Percentiles rank a stretch among this genome's conserved stretches.
Evolutionary conservation across 2,888 invertebrate species (phyloP).

Genomic region (Eumerus sabulonum): DNA sequence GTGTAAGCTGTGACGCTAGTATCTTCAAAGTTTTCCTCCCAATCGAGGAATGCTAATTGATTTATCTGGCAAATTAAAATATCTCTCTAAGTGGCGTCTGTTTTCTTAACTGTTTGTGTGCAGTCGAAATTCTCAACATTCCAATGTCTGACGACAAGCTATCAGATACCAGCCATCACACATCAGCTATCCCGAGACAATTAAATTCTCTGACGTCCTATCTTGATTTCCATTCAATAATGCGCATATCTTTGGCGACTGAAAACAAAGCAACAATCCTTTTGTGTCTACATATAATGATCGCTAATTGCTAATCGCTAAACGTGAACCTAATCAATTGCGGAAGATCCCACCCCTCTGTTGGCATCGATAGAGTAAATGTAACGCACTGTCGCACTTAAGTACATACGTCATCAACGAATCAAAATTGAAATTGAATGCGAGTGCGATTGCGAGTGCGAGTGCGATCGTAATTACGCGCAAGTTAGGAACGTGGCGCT

Average conservation of each 20-base stretch:
- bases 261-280: slow-evolving; percentile 29
- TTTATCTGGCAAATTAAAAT: slow-evolving; percentile 62
- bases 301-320: slow-evolving; percentile 20
- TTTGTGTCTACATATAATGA: slow-evolving; percentile 50
- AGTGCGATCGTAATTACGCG: slow-evolving; percentile 55
- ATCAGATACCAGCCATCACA: slow-evolving; percentile 22
- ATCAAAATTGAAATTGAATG: slow-evolving; percentile 47
- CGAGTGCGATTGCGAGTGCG: slow-evolving; percentile 46
- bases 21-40: too few species aligned
- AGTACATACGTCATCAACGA: slow-evolving; percentile 52
- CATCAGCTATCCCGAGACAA: slow-evolving; percentile 34
- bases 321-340: slow-evolving; percentile 5
- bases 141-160: slow-evolving; percentile 51
- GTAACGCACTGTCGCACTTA: slow-evolving; percentile 12
- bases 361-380: slow-evolving; percentile 12
- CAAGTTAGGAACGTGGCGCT: slow-evolving; percentile 48
- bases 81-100: slow-evolving; percentile 55
- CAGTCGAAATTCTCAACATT: slow-evolving; percentile 38
- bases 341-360: too few species aligned
- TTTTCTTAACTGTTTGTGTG: slow-evolving; percentile 32
- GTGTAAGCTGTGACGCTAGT: not conserved
- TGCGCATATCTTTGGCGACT: slow-evolving; percentile 45
- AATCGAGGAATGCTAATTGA: slow-evolving; percentile 17
- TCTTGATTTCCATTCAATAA: slow-evolving; percentile 44
- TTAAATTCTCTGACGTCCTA: slow-evolving; percentile 60